phyloP scores from a whole-genome alignment of 2,888 invertebrate species.

The Bombylius major region DNA sequence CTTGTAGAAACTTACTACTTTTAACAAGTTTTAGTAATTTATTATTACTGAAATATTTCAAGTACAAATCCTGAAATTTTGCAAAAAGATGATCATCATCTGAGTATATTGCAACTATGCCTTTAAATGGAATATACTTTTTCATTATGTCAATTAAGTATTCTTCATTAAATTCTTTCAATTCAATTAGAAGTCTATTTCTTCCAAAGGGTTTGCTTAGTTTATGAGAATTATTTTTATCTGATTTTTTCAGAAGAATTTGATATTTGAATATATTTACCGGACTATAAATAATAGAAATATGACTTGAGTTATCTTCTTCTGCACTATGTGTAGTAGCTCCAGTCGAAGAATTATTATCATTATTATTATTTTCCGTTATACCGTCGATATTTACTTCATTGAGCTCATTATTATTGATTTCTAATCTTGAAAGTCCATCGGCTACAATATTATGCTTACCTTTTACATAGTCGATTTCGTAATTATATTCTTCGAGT shows the following conservation, averaged over 20 bases:
- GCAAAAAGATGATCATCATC: conserved; percentile 3
- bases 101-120: conserved; percentile 6
- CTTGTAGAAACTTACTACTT: conserved; percentile 4
- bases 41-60: too few species aligned
- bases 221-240: conserved; percentile 7
- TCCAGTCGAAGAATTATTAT: too few species aligned
- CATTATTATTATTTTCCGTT: neutral
- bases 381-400: neutral
- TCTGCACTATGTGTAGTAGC: too few species aligned
- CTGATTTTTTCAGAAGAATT: too few species aligned
- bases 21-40: conserved; percentile 2
- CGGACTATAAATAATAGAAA: conserved; percentile 1
- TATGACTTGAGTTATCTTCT: conserved; percentile 1
- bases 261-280: conserved; percentile 2
- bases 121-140: conserved; percentile 5
- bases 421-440: neutral
- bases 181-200: conserved; percentile 6
- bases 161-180: conserved; percentile 3
- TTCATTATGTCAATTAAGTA: neutral
- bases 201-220: neutral
- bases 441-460: neutral
- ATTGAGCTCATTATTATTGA: neutral
- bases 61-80: conserved; percentile 3
- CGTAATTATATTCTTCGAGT: neutral
- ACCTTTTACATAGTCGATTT: neutral